Conservation (phyloP, 1,140 invertebrate species). For the Neodiprion virginianus region DNA sequence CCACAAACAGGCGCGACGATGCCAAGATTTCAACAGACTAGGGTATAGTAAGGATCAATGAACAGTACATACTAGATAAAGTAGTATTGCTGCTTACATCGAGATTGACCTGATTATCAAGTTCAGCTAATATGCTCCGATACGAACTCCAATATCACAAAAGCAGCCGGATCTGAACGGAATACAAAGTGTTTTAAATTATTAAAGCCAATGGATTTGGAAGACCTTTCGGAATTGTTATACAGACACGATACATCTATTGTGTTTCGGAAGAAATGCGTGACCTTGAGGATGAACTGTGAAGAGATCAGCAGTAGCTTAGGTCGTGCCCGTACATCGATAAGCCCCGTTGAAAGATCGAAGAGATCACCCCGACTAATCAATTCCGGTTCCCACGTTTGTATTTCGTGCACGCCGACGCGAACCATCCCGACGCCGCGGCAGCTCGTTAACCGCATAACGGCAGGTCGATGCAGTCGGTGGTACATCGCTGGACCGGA, state of each 20-base stretch:
- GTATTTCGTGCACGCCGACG: slow-evolving; percentile 6
- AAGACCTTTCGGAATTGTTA: background rate
- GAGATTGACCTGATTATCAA: background rate
- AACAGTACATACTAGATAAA: background rate
- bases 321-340: background rate
- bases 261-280: background rate
- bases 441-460: slow-evolving; percentile 6
- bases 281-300: background rate
- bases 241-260: too few species aligned
- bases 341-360: background rate
- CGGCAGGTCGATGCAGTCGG: background rate
- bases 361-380: background rate
- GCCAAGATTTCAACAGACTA: slow-evolving; percentile 35
- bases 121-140: background rate
- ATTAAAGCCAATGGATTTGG: background rate
- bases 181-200: background rate
- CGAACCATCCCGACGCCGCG: background rate
- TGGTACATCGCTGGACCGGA: slow-evolving; percentile 6
- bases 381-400: slow-evolving; percentile 6
- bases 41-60: background rate
- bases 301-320: background rate
- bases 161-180: too few species aligned
- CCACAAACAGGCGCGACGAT: slow-evolving; percentile 32
- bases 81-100: background rate
- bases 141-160: background rate